phyloP scores from a whole-genome alignment of 30 jellyfish, hydroid and myxozoan genomes.

The Hydractinia symbiolongicarpus region DNA sequence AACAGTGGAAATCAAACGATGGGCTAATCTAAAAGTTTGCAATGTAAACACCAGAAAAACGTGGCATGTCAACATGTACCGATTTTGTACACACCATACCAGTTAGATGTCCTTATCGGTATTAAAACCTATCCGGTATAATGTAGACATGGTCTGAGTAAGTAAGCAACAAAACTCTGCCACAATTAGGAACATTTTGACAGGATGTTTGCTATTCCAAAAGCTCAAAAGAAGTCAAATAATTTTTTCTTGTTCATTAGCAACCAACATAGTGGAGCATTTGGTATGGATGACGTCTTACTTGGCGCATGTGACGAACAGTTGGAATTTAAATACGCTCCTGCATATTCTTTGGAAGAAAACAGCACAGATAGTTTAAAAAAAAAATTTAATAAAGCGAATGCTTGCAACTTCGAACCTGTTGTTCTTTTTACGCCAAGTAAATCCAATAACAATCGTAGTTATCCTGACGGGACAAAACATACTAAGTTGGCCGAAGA shows the following conservation, averaged over 20 bases:
- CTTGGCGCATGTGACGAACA: constrained; percentile 8
- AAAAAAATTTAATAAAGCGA: not conserved
- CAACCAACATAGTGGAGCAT: constrained; percentile 25
- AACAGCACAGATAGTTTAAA: not conserved
- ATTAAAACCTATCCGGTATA: too few relatives aligned
- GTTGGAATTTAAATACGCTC: constrained; percentile 8
- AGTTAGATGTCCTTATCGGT: too few relatives aligned
- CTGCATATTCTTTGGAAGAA: not conserved
- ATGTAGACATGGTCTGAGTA: too few relatives aligned
- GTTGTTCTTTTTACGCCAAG: constrained; percentile 15
- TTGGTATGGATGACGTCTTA: constrained; percentile 18
- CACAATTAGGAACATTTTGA: too few relatives aligned
- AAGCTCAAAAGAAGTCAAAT: too few relatives aligned
- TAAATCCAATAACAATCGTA: not conserved
- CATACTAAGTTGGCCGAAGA: not conserved
- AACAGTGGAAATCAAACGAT: too few relatives aligned
- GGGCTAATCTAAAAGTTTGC: too few relatives aligned
- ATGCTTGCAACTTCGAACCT: constrained; percentile 3
- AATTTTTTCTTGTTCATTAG: not conserved
- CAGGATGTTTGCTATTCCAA: too few relatives aligned
- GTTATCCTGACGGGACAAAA: not conserved
- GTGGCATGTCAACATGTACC: too few relatives aligned
- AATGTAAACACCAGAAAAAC: too few relatives aligned
- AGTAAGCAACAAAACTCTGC: too few relatives aligned
- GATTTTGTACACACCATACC: too few relatives aligned